Evolutionary conservation across 2,797 vertebrate genomes (phyloP), one percentile per base, ranked within the genome.

Genomic region (Melanitta fusca): DNA sequence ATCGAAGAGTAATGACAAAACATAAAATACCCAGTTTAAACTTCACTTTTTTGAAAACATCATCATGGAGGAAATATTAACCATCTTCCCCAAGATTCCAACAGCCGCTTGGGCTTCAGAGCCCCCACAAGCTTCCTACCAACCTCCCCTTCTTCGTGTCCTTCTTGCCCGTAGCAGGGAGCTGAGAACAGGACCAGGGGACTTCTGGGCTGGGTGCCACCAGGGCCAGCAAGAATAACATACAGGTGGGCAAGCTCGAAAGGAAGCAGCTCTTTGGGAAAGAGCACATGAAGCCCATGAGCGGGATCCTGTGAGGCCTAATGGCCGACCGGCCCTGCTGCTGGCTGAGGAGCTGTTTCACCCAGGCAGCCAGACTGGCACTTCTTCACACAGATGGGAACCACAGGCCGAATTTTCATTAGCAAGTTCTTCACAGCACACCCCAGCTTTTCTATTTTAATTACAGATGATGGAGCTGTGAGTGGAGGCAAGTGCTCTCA

Each of bases 141-240:
- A 25, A 2, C 25, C 51, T 61, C 21, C 21, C 75, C 75, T 61
- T 61, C 57, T 49, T 60, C 32, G 32, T 20, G 72, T 56, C 36
- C 54, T 24, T 15, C 19, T 39, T 62, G 28, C 17, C 36, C 24
- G 8, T 17, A 73, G 41, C 28, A 36, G 41, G 72, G 16, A 49
- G 15, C 17, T 2, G 12, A 58, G 30, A 72, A 30, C 5, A 22
- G 49, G 15, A 60, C 10, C 22, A 11, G 30, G 43, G 12, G 34
- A 36, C 11, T 7, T 17, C n/a, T 20, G 30, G 19, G 32, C 22
- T 2, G 2, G 28, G 12, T 51, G 54, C 54, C 41, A 38, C 22
- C 1, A 1, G 30, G 19, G 25, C 43, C 18, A 1, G 1, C 49
- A 18, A 58, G 4, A 58, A 19, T 8, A 1, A 0, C 39, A 6